A percentile compares a stretch with the other conserved stretches of the same genome.
Evolutionary conservation across 2,797 vertebrate species (phyloP).

Genomic region (Neosilurus mollespiculum): DNA sequence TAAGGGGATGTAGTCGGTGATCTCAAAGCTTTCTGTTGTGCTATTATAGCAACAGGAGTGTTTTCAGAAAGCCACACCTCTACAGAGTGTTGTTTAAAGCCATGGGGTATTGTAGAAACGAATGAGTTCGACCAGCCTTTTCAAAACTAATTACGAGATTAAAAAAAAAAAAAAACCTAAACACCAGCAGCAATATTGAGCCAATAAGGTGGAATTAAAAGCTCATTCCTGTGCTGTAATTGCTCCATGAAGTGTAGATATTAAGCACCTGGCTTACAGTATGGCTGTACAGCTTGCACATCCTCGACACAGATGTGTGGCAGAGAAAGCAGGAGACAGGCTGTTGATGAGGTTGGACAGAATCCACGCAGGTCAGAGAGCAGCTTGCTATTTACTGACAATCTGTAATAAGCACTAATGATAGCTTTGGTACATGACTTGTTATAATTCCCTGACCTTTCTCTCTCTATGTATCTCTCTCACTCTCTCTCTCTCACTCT

Average conservation of each 20-base stretch:
- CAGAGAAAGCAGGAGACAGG: slow-evolving; percentile 19
- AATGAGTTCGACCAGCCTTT: slow-evolving; percentile 60
- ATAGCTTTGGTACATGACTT: slow-evolving; percentile 50
- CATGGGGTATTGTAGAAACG: slow-evolving; percentile 57
- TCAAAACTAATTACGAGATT: slow-evolving; percentile 60
- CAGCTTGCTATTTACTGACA: slow-evolving; percentile 27
- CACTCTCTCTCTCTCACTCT: background rate
- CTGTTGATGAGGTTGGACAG: slow-evolving; percentile 32
- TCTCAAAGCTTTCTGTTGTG: slow-evolving; percentile 46
- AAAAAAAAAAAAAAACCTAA: slow-evolving; percentile 36
- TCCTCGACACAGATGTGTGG: slow-evolving; percentile 43
- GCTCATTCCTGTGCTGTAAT: slow-evolving; percentile 56
- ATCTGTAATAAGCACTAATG: slow-evolving; percentile 50
- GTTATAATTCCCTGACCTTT: slow-evolving; percentile 32
- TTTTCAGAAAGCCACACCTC: slow-evolving; percentile 47
- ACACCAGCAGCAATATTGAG: slow-evolving; percentile 59
- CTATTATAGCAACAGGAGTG: slow-evolving; percentile 42
- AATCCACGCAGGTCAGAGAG: slow-evolving; percentile 45
- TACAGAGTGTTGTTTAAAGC: slow-evolving; percentile 52
- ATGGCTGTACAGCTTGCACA: slow-evolving; percentile 35
- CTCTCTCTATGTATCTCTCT: background rate
- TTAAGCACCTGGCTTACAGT: slow-evolving; percentile 56
- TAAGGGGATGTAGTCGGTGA: slow-evolving; percentile 36
- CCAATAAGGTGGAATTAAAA: slow-evolving; percentile 61
- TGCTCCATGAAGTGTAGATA: slow-evolving; percentile 51